Evolutionary conservation across 2,113 vertebrate genomes (phyloP), one percentile per base, ranked within the genome.

Genomic region (Labrus mixtus): DNA sequence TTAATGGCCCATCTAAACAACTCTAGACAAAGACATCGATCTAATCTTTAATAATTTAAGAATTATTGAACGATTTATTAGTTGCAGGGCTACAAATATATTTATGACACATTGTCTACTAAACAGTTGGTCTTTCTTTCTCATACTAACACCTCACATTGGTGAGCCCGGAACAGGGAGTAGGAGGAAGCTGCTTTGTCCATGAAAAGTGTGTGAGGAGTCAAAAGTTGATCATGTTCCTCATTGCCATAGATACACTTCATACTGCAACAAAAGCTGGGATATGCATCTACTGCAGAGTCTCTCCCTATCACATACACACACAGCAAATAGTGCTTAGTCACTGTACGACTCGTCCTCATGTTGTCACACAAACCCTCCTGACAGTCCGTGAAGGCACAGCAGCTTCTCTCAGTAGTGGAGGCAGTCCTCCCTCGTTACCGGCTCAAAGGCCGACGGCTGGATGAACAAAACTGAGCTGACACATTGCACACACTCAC

Each of bases 311-410:
- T 66, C 8, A 22, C 16, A 29, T 46, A 50, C 61, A 63, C 53
- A 77, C 48, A 66, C 2, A 41, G 2, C 0, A 29, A 70, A 76
- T 55, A 71, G 19, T 64, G 85, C 76, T 70, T 62, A 73, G 81
- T 88, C 84, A 85, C 23, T 46, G 67, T 61, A 68, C 11, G 19
- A 36, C 71, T 66, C 4, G 3, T 33, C 37, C 60, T 53, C 8
- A 7, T 22, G 8, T n/a, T 13, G 48, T 45, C 45, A 29, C 56
- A 63, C 63, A 19, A 11, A 71, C 46, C 10, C n/a, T 20, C 57
- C 65, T 15, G 63, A 68, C 29, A 46, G 36, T 17, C 36, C 19
- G 36, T 23, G 8, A 60, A 57, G 4, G 62, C 20, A 29, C 57
- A 53, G 23, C 66, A 29, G 72, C 72, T 65, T 70, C 66, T 33